Evolutionary conservation across 2,888 invertebrate species (phyloP).

Genomic region (Hemaris fuciformis): DNA sequence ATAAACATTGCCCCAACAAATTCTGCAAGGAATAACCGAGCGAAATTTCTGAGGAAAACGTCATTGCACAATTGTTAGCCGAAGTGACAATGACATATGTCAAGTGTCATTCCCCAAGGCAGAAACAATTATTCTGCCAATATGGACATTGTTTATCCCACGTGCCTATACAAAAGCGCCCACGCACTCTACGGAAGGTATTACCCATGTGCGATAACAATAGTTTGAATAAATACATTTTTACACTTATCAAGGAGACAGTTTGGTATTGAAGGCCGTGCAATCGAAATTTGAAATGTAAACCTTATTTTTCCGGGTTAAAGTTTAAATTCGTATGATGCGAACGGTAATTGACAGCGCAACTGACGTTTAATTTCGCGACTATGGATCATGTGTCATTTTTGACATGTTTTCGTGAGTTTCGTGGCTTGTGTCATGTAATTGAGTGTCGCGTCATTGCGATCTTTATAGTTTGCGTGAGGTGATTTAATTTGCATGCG

Average conservation of each 20-base stretch:
- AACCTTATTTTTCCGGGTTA: background rate
- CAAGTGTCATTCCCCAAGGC: slow-evolving; percentile 2
- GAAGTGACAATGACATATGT: background rate
- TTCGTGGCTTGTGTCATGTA: slow-evolving; percentile 28
- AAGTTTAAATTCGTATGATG: background rate
- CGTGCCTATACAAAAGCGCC: slow-evolving; percentile 14
- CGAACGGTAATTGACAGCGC: no score
- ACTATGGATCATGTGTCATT: slow-evolving; percentile 1
- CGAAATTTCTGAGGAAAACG: background rate
- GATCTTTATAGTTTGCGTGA: slow-evolving; percentile 19
- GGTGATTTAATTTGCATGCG: slow-evolving; percentile 32
- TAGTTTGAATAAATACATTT: slow-evolving; percentile 35
- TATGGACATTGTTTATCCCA: slow-evolving; percentile 19
- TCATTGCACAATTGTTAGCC: background rate
- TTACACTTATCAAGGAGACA: slow-evolving; percentile 54
- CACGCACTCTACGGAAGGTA: slow-evolving; percentile 9
- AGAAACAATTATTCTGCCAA: slow-evolving; percentile 4
- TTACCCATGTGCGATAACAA: slow-evolving; percentile 18
- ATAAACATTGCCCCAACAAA: background rate
- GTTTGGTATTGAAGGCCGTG: background rate
- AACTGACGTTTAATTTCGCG: background rate
- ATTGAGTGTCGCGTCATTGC: slow-evolving; percentile 23
- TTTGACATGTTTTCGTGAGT: slow-evolving; percentile 9
- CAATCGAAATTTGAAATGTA: background rate
- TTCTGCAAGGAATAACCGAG: background rate